Evolutionary conservation across 2,113 vertebrate species (phyloP).

Genomic region (Pleuronectes platessa): DNA sequence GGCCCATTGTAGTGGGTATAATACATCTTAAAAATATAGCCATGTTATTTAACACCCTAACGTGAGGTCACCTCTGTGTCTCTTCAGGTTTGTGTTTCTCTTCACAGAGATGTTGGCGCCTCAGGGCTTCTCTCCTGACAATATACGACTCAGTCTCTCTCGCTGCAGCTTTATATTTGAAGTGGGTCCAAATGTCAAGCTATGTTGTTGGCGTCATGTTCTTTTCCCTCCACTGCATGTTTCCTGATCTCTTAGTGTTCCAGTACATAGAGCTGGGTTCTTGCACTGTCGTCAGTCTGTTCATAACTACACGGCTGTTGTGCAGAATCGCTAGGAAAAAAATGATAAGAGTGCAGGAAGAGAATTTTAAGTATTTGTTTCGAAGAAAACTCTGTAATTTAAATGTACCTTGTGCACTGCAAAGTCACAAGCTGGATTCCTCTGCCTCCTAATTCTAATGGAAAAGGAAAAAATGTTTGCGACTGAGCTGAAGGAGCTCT

Average conservation of each 20-base stretch:
- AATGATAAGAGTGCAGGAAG: background rate
- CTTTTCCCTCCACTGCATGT: background rate
- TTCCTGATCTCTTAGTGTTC: background rate
- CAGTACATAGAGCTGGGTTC: background rate
- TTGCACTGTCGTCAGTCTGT: background rate
- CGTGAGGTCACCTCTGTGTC: background rate
- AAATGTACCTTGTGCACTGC: too few species aligned
- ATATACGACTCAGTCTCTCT: background rate
- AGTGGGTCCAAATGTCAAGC: conserved; percentile 1
- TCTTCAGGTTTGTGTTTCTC: background rate
- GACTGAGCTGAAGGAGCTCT: background rate
- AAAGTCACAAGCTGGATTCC: too few species aligned
- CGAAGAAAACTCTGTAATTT: too few species aligned
- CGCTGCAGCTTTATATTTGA: background rate
- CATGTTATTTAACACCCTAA: background rate
- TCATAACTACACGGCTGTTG: background rate
- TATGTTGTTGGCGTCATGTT: background rate
- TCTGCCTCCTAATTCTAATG: too few species aligned
- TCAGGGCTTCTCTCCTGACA: background rate
- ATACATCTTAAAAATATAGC: background rate
- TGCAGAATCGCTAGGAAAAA: background rate
- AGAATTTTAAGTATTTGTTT: background rate
- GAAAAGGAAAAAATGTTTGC: background rate
- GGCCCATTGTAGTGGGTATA: background rate
- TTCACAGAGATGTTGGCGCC: background rate